Evolutionary conservation across 2,797 vertebrate species (phyloP), one percentile per base, ranked within the genome.

Genomic region (Brachyalestes nurse): DNA sequence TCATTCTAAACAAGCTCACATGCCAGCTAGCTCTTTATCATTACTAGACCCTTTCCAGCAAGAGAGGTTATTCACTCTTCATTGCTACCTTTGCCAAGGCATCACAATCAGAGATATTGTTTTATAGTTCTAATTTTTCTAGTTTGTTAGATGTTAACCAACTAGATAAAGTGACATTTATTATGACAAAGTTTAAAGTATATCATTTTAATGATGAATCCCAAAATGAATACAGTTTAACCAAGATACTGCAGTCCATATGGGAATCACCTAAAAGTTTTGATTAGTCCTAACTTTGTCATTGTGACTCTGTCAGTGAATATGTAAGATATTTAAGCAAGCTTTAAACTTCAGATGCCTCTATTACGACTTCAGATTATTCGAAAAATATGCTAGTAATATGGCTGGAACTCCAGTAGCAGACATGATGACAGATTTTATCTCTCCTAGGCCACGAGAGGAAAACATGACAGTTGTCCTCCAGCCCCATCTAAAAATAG

Each of bases 401-500:
- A 58, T 67, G 21, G 55, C 38, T 40, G 16, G 14, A 69, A 79
- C 25, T 71, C 53, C 49, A 57, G 14, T 21, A 77, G 60, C 4
- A 47, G 47, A 45, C 45, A 51, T 6, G 28, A 70, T 58, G 71
- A 58, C 62, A 73, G 19, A 79, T 57, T 67, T 87, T 75, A 51
- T 69, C 79, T 34, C 40, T 67, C 17, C 16, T 61, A 71, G 34
- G 47, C 40, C 84, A 74, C 82, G 45, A 72, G 62, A 72, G 75
- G 61, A 81, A 83, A 81, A 84, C 40, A 75, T 72, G 53, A 71
- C 47, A 51, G 65, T 81, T 81, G 21, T 85, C 79, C 51, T 74
- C 70, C 77, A 62, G 61, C 34, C 67, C 73, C 14, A 64, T 81
- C 65, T 79, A 84, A 77, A 84, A 81, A 87, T 84, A 87, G 40